phyloP scores from a whole-genome alignment of 1,140 invertebrate species.

The Rhynchophorus ferrugineus region DNA sequence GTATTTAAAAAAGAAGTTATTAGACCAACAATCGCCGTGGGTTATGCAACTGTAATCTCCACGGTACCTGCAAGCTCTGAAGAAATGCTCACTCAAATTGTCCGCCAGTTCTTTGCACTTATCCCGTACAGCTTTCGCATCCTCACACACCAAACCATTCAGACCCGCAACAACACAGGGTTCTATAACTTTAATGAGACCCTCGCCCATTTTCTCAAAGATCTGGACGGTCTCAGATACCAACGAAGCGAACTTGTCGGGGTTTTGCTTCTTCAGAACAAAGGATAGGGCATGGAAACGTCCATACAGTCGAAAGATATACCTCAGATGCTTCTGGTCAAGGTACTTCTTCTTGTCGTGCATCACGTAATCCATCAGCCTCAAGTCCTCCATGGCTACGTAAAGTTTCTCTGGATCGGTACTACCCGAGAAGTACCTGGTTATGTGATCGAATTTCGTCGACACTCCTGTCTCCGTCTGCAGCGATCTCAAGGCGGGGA shows the following conservation, averaged over 20 bases:
- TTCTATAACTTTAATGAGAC: not conserved
- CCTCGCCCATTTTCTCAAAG: slow-evolving; percentile 29
- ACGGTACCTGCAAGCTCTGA: too few species aligned
- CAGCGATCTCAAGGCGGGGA: not conserved
- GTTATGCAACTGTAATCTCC: not conserved
- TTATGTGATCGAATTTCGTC: not conserved
- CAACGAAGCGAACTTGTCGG: slow-evolving; percentile 11
- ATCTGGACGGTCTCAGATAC: slow-evolving; percentile 6
- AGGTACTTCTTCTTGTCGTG: not conserved
- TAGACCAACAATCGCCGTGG: not conserved
- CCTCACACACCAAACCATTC: not conserved
- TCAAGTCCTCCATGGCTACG: slow-evolving; percentile 4
- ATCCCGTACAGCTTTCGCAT: too few species aligned
- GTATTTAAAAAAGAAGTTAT: too few species aligned
- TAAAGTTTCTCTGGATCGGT: not conserved
- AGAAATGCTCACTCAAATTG: too few species aligned
- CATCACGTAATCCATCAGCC: not conserved
- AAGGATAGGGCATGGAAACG: slow-evolving; percentile 32
- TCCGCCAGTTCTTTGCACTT: too few species aligned
- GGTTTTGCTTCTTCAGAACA: slow-evolving; percentile 39
- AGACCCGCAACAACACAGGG: not conserved
- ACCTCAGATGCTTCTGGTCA: not conserved
- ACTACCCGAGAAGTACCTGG: not conserved
- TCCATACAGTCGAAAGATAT: slow-evolving; percentile 6
- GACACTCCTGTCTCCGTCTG: not conserved